A percentile compares a stretch with the other conserved stretches of the same genome.
phyloP scores from a whole-genome alignment of 1,140 invertebrate species.

The Drosophila busckii region DNA sequence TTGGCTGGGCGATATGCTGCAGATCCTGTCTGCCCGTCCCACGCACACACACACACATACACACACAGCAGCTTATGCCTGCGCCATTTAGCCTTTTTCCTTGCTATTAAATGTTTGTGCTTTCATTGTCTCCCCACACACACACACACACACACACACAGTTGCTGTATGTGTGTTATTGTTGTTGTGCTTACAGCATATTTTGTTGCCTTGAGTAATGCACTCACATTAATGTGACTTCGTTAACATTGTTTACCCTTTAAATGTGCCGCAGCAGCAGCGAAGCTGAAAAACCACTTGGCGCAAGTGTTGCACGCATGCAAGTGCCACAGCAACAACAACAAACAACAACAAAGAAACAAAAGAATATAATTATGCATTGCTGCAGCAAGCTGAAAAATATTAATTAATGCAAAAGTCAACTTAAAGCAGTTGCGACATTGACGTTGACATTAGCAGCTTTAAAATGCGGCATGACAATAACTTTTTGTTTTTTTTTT shows the following conservation, averaged over 20 bases:
- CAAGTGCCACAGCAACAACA: conserved; percentile 27
- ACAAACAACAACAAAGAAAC: neutral
- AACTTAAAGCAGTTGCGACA: too few species aligned
- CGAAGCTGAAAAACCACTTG: conserved; percentile 10
- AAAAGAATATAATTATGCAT: conserved; percentile 14
- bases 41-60: too few species aligned
- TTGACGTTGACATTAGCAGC: conserved; percentile 35
- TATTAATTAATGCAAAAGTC: too few species aligned
- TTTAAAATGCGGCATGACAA: conserved; percentile 66
- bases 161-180: conserved; percentile 16
- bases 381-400: too few species aligned
- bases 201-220: conserved; percentile 48
- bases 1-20: conserved; percentile 19
- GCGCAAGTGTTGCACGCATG: conserved; percentile 22
- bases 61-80: conserved; percentile 1
- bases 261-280: conserved; percentile 46
- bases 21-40: conserved; percentile 2
- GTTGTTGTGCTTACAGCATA: conserved; percentile 20
- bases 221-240: conserved; percentile 75
- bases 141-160: too few species aligned
- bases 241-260: conserved; percentile 73
- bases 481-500: conserved; percentile 42
- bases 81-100: conserved; percentile 57
- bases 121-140: conserved; percentile 61
- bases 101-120: conserved; percentile 53